phyloP scores from a whole-genome alignment of 2,888 invertebrate genomes.

The Drosophila falleni region DNA sequence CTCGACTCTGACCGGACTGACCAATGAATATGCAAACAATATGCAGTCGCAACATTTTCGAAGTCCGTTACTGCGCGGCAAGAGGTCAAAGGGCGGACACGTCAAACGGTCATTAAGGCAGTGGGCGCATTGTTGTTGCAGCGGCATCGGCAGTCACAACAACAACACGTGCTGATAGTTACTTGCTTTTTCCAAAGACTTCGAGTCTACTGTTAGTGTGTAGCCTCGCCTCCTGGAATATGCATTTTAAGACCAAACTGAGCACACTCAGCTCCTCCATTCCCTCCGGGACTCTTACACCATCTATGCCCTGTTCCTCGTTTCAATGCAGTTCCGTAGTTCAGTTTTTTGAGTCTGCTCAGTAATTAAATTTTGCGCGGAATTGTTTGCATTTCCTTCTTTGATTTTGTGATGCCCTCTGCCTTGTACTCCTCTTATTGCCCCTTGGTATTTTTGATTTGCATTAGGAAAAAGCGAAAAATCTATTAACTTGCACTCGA shows the following conservation, averaged over 20 bases:
- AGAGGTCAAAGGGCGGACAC: conserved; percentile 60
- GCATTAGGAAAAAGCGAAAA: conserved; percentile 61
- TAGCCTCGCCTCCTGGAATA: conserved; percentile 57
- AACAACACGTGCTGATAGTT: conserved; percentile 31
- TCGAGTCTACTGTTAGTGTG: conserved; percentile 48
- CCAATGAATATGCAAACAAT: conserved; percentile 75
- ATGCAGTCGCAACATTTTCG: conserved; percentile 31
- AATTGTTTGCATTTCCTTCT: conserved; percentile 69
- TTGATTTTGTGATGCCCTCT: conserved; percentile 58
- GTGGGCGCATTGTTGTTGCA: conserved; percentile 19
- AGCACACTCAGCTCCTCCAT: conserved; percentile 14
- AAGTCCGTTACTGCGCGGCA: conserved; percentile 60
- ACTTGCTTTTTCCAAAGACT: conserved; percentile 9
- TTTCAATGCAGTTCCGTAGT: no score
- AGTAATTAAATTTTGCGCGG: conserved; percentile 71
- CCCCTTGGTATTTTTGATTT: conserved; percentile 48
- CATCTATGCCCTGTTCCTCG: no score
- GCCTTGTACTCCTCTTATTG: background rate
- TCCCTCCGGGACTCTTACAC: background rate
- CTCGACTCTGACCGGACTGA: conserved; percentile 32
- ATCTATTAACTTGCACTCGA: conserved; percentile 68
- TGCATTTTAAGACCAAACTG: conserved; percentile 72
- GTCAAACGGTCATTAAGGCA: conserved; percentile 69
- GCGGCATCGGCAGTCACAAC: conserved; percentile 6
- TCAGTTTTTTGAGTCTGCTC: conserved; percentile 14